Evolutionary conservation across 2,888 invertebrate genomes (phyloP), one percentile per base, ranked within the genome.

Genomic region (Flexamia atlantica): DNA sequence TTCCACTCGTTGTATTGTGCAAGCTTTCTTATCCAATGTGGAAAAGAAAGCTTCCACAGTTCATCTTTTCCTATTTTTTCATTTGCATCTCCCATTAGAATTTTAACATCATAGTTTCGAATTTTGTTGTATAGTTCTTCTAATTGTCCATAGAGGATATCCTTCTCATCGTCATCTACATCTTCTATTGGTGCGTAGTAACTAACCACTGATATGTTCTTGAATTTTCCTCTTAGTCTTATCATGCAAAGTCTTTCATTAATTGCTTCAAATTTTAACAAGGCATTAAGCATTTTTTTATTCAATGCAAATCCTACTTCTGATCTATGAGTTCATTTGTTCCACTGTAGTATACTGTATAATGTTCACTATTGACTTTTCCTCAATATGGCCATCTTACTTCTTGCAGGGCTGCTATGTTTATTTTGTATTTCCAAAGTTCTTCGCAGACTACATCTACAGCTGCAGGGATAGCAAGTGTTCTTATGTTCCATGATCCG

Each of bases 201-300:
- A 57, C 57, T 57, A 7, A 80, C n/a, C 2, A 80, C 17, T 10
- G 80, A 80, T 23, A 53, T 53, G 30, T 80, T 80, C 10, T 53
- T 57, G 12, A 80, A 80, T 53, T 25, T 80, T 14, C 32, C 80
- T n/a, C 57, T 80, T 25, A 80, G 25, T 20, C 80, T 80, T 9
- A 80, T 80, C 53, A 57, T 80, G 57, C 80, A 80, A 28, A 80
- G 23, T 53, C 80, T 80, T 17, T 46, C 46, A 46, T 46, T 46
- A 2, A 10, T 17, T 46, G 46, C 46, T 46, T 46, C 46, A 46
- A 46, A 46, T 14, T 17, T 4, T 46, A 46, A 14, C 46, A 46
- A 9, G 14, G 46, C 12, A 2, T 46, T 17, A 9, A 17, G 12
- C 14, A 46, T 4, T 46, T 17, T 46, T 12, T 46, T 46, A 17